phyloP scores from a whole-genome alignment of 2,113 vertebrate genomes.

The Sitta europaea region DNA sequence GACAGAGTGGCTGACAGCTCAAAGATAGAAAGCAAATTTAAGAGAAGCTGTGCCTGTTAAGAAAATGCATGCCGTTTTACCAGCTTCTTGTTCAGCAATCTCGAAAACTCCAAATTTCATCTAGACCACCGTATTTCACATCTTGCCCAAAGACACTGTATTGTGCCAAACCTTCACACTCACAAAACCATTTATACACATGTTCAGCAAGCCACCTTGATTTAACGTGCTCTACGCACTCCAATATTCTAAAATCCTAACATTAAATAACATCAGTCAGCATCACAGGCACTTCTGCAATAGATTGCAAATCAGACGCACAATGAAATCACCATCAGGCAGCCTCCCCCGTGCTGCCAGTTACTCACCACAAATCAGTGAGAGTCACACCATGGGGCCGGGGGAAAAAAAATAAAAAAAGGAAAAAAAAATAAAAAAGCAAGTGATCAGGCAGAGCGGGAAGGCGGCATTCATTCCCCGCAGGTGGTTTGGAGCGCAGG shows the following conservation, averaged over 20 bases:
- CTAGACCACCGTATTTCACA: neutral
- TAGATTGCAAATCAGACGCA: neutral
- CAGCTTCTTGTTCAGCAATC: neutral
- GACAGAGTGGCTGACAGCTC: slow-evolving; percentile 16
- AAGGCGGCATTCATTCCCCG: neutral
- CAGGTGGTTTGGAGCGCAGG: neutral
- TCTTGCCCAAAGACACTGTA: neutral
- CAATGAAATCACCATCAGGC: neutral
- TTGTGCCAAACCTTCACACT: neutral
- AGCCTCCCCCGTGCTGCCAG: neutral
- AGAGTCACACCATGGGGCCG: neutral
- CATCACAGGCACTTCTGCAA: neutral
- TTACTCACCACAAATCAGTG: slow-evolving; percentile 6
- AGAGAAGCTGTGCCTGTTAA: neutral
- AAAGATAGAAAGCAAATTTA: slow-evolving; percentile 7
- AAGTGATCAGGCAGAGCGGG: neutral
- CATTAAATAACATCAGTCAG: neutral
- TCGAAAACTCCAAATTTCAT: neutral
- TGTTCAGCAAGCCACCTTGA: neutral
- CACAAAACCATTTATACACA: neutral
- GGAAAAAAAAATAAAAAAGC: rapidly evolving
- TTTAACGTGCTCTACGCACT: neutral
- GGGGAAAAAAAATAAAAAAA: rapidly evolving
- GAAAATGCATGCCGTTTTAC: neutral
- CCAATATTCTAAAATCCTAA: neutral